Percentiles rank a stretch among this genome's conserved stretches.
Evolutionary conservation across 1,140 invertebrate genomes (phyloP).

Genomic region (Phymorhynchus buccinoides): DNA sequence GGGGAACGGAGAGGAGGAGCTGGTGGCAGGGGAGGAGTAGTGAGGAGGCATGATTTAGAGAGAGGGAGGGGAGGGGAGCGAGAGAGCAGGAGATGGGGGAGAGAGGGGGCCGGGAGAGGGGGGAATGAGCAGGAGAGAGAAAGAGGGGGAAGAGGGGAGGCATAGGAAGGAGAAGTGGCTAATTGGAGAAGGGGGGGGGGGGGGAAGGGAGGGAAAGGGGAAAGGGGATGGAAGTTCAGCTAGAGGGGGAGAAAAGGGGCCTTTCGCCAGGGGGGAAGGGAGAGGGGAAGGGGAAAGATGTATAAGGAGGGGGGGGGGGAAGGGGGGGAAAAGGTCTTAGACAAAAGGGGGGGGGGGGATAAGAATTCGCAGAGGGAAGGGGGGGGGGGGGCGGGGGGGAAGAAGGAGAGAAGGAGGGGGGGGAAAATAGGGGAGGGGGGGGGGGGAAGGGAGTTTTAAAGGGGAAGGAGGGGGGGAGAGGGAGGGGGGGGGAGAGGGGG

Average conservation of each 20-base stretch:
- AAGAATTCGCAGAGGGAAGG: background rate
- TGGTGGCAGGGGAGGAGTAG: background rate
- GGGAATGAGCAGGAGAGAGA: background rate
- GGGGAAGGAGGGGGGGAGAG: background rate
- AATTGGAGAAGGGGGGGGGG: background rate
- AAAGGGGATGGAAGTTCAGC: too few relatives aligned
- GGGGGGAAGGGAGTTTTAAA: background rate
- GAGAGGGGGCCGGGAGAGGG: background rate
- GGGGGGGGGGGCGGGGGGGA: slow-evolving; percentile 12
- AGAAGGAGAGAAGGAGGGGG: background rate
- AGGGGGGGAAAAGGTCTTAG: too few relatives aligned
- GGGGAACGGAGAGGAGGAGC: background rate
- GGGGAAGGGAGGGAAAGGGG: background rate
- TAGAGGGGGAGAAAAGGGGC: too few relatives aligned
- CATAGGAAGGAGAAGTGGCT: background rate
- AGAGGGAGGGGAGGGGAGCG: too few relatives aligned
- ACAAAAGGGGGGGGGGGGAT: too few relatives aligned
- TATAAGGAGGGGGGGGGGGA: too few relatives aligned
- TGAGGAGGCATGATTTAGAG: background rate
- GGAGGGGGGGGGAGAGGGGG: slow-evolving; percentile 1
- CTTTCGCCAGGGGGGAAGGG: too few relatives aligned
- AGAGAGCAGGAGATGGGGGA: too few relatives aligned
- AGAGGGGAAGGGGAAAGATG: too few relatives aligned
- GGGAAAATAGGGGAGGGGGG: background rate
- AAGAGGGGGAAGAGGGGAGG: slow-evolving; percentile 1